Evolutionary conservation across 2,113 vertebrate genomes (phyloP).

Genomic region (Gulo gulo): DNA sequence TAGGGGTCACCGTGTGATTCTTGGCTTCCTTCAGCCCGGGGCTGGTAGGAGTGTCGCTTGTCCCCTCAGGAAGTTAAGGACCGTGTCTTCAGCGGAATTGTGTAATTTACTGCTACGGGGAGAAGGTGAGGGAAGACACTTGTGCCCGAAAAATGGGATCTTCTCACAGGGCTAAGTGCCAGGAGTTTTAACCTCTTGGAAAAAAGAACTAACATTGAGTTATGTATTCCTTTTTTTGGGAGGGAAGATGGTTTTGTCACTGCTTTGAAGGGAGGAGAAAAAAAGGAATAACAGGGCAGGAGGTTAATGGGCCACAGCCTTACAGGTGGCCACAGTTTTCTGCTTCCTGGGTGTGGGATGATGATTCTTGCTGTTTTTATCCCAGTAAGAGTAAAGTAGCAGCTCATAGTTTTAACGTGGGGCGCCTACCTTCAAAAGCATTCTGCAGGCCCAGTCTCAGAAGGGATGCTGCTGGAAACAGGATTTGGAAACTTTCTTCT

Average conservation of each 20-base stretch:
- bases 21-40: not conserved
- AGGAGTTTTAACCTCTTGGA: slow-evolving; percentile 12
- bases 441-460: slow-evolving; percentile 24
- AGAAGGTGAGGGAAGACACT: not conserved
- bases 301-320: slow-evolving; percentile 23
- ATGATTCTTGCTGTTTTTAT: not conserved
- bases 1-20: not conserved
- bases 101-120: slow-evolving; percentile 26
- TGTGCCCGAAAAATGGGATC: not conserved
- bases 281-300: not conserved
- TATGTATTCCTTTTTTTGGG: not conserved
- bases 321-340: slow-evolving; percentile 32
- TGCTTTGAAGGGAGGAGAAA: slow-evolving; percentile 4
- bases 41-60: not conserved
- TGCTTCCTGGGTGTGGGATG: not conserved
- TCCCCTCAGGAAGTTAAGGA: slow-evolving; percentile 55
- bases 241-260: not conserved
- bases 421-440: not conserved
- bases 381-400: not conserved
- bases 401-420: not conserved
- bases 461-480: slow-evolving; percentile 71
- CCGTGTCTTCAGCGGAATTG: slow-evolving; percentile 37
- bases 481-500: slow-evolving; percentile 79
- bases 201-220: not conserved
- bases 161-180: not conserved